phyloP scores from a whole-genome alignment of 1,140 invertebrate genomes.

The Drosophila pseudoobscura region DNA sequence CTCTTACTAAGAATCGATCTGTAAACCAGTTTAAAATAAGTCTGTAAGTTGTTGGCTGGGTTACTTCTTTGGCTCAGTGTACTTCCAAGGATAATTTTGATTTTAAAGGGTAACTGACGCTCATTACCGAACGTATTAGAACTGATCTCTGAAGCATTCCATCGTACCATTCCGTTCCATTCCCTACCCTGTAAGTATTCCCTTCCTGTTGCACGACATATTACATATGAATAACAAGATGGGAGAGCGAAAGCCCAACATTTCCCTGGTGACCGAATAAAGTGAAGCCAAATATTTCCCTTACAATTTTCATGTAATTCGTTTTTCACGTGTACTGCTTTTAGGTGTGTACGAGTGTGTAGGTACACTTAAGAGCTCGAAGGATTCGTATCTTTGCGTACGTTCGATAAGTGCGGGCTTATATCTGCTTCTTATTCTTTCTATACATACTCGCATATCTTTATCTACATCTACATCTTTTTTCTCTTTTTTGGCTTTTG shows the following conservation, averaged over 20 bases:
- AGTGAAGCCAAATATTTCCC: constrained; percentile 63
- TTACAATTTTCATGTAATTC: constrained; percentile 64
- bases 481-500: constrained; percentile 11
- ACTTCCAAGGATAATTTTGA: too few relatives aligned
- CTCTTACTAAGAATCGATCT: too few relatives aligned
- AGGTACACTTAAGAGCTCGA: neutral
- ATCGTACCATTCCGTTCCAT: neutral
- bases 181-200: neutral
- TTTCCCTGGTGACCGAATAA: constrained; percentile 34
- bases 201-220: constrained; percentile 42
- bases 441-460: constrained; percentile 4
- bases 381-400: neutral
- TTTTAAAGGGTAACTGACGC: too few relatives aligned
- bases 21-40: too few relatives aligned
- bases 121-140: neutral
- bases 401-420: constrained; percentile 20
- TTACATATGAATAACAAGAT: constrained; percentile 35
- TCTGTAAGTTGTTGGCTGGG: too few relatives aligned
- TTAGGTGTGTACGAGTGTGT: too few relatives aligned
- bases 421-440: constrained; percentile 17
- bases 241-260: constrained; percentile 39
- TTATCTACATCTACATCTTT: constrained; percentile 13
- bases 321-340: constrained; percentile 50
- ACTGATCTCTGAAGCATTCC: neutral
- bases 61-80: too few relatives aligned